Percentiles rank a stretch among this genome's conserved stretches.
Conservation (phyloP, 2,888 invertebrate genomes). For the Xiphydria camelus region DNA sequence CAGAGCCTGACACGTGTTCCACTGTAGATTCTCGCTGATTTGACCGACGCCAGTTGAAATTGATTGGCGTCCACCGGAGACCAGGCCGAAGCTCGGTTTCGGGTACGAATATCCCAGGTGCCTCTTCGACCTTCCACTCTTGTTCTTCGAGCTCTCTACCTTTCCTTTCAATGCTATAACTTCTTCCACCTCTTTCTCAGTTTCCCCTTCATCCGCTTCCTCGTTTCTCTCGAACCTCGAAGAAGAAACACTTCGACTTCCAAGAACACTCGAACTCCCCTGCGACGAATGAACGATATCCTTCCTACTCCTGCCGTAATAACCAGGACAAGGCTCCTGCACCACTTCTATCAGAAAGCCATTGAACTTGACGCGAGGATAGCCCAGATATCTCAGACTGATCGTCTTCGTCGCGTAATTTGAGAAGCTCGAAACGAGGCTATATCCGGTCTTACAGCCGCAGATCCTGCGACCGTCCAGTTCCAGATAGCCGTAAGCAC, state of each 20-base stretch:
- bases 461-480: slow-evolving; percentile 64
- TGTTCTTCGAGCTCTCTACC: no score
- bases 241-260: background rate
- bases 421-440: slow-evolving; percentile 43
- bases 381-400: slow-evolving; percentile 57
- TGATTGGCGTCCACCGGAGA: slow-evolving; percentile 7
- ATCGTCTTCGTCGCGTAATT: slow-evolving; percentile 50
- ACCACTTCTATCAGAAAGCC: slow-evolving; percentile 64
- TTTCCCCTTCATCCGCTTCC: no score
- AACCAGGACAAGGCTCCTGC: slow-evolving; percentile 62
- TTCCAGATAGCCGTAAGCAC: slow-evolving; percentile 61
- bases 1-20: slow-evolving; percentile 31
- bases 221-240: no score
- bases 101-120: slow-evolving; percentile 34
- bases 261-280: no score
- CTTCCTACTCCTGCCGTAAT: slow-evolving; percentile 27
- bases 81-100: slow-evolving; percentile 24
- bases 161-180: no score
- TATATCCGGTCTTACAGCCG: slow-evolving; percentile 61
- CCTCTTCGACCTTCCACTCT: background rate
- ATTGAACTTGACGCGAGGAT: slow-evolving; percentile 49
- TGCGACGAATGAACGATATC: background rate
- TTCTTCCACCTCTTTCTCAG: no score
- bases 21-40: slow-evolving; percentile 11
- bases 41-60: slow-evolving; percentile 1